These are phyloP conservation scores for Malacoctenus gilli DNA, from an alignment of 2,797 vertebrate genomes.

Conservation along the genomic window DNA sequence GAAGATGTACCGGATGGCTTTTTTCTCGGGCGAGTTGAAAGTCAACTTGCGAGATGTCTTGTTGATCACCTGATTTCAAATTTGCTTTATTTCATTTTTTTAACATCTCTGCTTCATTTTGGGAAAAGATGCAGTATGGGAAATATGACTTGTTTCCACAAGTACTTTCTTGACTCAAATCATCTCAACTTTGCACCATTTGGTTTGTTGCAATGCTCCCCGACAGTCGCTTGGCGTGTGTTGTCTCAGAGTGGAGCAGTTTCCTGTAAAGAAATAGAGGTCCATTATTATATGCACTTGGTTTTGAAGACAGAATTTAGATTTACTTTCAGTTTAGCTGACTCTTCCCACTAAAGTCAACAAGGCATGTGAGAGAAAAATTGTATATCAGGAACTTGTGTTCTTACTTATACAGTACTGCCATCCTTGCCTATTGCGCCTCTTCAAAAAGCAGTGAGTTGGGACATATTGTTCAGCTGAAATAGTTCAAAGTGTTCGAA, in stretches of 20 bases:
- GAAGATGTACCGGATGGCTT: neutral
- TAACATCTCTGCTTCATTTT: neutral
- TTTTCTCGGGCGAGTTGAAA: neutral
- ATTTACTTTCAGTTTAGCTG: too few species aligned
- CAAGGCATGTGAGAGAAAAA: neutral
- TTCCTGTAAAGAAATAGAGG: too few species aligned
- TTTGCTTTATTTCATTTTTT: neutral
- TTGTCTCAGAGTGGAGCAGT: too few species aligned
- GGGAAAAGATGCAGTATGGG: too few species aligned
- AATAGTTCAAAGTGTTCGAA: neutral
- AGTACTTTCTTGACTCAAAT: too few species aligned
- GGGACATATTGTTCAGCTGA: slow-evolving; percentile 6
- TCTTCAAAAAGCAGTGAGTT: slow-evolving; percentile 5
- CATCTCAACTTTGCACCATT: too few species aligned
- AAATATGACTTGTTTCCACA: too few species aligned
- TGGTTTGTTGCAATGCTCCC: too few species aligned
- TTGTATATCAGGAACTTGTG: neutral
- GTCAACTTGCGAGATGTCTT: neutral
- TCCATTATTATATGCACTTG: too few species aligned
- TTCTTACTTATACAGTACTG: too few species aligned
- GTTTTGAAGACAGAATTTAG: too few species aligned
- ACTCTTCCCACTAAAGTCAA: neutral
- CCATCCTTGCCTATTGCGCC: neutral
- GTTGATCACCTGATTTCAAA: neutral
- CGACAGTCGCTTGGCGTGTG: too few species aligned